Evolutionary conservation across 2,888 invertebrate genomes (phyloP).

Genomic region (Craniophora ligustri): DNA sequence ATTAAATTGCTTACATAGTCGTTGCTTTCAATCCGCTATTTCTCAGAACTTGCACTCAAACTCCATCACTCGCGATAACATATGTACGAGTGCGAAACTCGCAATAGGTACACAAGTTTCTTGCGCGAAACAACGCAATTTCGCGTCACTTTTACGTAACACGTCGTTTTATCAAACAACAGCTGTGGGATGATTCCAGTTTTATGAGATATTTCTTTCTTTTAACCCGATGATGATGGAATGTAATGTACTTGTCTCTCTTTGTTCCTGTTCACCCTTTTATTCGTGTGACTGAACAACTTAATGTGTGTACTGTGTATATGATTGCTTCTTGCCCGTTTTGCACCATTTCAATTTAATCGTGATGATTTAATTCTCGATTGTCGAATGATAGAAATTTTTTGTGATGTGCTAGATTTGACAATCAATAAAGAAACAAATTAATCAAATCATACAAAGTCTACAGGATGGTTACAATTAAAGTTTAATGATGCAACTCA

Average conservation of each 20-base stretch:
- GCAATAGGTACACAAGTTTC: slow-evolving; percentile 65
- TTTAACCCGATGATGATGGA: slow-evolving; percentile 54
- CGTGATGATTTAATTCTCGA: no score
- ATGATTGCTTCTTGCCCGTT: neutral
- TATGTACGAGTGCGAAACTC: slow-evolving; percentile 54
- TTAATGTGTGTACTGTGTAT: neutral
- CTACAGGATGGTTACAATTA: no score
- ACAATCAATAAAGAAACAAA: no score
- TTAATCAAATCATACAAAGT: no score
- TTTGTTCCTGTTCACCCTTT: slow-evolving; percentile 32
- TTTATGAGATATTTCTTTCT: slow-evolving; percentile 67
- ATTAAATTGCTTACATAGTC: no score
- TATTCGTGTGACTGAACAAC: neutral
- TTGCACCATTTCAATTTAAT: no score
- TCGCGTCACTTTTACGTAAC: slow-evolving; percentile 70
- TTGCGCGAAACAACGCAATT: slow-evolving; percentile 75
- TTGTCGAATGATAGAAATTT: no score
- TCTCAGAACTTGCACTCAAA: slow-evolving; percentile 45
- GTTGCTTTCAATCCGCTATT: slow-evolving; percentile 1
- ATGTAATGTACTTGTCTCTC: slow-evolving; percentile 39
- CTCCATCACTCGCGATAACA: slow-evolving; percentile 47
- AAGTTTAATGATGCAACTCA: no score
- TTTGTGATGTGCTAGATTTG: no score
- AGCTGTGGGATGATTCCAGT: slow-evolving; percentile 60
- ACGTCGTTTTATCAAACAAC: slow-evolving; percentile 69